Evolutionary conservation across 1,140 invertebrate genomes (phyloP), one percentile per base, ranked within the genome.

Genomic region (Pollicipes pollicipes): DNA sequence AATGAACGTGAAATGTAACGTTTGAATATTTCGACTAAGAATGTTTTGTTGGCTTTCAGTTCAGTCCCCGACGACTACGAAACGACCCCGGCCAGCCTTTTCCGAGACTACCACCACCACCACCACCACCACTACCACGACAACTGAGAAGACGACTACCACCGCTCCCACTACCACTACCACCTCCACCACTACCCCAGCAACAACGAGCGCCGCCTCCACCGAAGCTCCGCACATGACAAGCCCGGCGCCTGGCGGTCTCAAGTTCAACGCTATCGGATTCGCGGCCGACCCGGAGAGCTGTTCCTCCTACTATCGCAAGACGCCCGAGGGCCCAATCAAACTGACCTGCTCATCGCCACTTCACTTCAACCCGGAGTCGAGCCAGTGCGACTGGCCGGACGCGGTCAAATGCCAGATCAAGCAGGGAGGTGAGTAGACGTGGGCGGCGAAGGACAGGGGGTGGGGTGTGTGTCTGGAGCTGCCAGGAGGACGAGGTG

Each of bases 331-430:
- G 66, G 30, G 69, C 64, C n/a, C n/a, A 4, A 69, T 31, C 66
- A 71, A 4, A 24, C 29, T 68, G 64, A n/a, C 21, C 68, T 87
- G 85, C 73, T 75, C 79, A 0, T 82, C 83, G 70, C 83, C 84
- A 73, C 79, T 84, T 4, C 81, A 80, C 73, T 86, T 83, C 75
- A 81, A 84, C 70, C 77, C 84, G 70, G 76, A 78, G 3, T 83
- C 73, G 26, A 78, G 83, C 76, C 79, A 80, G 21, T 82, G 79
- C 69, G 76, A 78, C 17, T 75, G 75, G 73, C 75, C 79, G 13
- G 31, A 66, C 26, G 70, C 75, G 70, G 76, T 76, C 24, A 68
- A 70, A 4, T 76, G 76, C 68, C 27, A n/a, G 70, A 21, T 31
- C 6, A 17, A 17, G 35, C 35, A 35, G 35, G 35, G 35, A 35